These are phyloP conservation scores for Kryphioiulus occultus DNA, from an alignment of 2,888 invertebrate genomes.

Conservation along the genomic window DNA sequence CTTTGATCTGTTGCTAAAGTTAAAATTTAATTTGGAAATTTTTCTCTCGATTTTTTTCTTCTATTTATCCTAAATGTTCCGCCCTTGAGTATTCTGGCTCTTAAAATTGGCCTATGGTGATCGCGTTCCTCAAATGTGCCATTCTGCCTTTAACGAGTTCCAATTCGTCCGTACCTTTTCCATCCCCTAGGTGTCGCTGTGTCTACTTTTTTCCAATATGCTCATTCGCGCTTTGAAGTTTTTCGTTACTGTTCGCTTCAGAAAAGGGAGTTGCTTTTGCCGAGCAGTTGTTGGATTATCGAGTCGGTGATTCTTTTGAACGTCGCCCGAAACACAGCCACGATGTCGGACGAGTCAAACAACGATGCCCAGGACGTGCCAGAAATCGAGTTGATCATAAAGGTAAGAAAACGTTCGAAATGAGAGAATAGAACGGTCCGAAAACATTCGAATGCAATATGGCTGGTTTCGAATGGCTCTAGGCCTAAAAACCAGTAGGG, in stretches of 20 bases:
- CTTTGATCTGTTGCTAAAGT: no score
- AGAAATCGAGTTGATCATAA: slow-evolving; percentile 54
- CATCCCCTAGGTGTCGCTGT: not conserved
- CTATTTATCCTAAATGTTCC: no score
- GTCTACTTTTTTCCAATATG: not conserved
- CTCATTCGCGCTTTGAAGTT: not conserved
- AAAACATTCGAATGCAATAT: not conserved
- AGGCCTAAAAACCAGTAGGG: not conserved
- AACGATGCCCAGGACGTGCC: slow-evolving; percentile 53
- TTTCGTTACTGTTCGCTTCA: not conserved
- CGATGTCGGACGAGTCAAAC: slow-evolving; percentile 51
- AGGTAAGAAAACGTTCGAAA: slow-evolving; percentile 52
- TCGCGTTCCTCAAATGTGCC: not conserved
- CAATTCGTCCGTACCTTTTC: not conserved
- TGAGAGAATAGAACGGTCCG: not conserved
- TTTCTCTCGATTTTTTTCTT: not conserved
- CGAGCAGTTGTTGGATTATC: not conserved
- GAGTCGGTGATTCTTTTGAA: not conserved
- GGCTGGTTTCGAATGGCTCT: not conserved
- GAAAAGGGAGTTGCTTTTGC: not conserved
- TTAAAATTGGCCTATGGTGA: not conserved
- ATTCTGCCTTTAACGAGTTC: not conserved
- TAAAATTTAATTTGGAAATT: no score
- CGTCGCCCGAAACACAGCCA: not conserved
- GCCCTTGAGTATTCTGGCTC: not conserved